Evolutionary conservation across 2,113 vertebrate species (phyloP), one percentile per base, ranked within the genome.

Genomic region (Neodon shergylaensis): DNA sequence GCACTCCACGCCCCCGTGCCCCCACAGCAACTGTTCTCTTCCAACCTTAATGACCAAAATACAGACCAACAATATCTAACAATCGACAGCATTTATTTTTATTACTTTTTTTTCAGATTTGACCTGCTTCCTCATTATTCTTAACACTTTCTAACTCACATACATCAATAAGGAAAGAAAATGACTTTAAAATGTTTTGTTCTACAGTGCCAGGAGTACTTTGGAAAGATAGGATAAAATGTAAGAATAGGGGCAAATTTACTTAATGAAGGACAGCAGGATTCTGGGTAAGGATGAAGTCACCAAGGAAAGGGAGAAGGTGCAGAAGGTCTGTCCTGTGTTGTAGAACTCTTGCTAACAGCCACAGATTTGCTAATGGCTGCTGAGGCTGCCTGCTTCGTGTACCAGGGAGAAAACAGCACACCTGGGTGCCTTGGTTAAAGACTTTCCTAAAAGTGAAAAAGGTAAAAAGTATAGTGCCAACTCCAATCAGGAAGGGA

Each of bases 281-380:
- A 4, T 1, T 1, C 8, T n/a, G 81, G 47, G 49, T 6, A 4
- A 76, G 5, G 17, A 19, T 33, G 68, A 81, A 4, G n/a, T 4
- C 0, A 11, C 2, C 0, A 63, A 17, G n/a, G n/a, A 5, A 1
- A n/a, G 8, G 0, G 10, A 0, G 24, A 3, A 22, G 63, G 21
- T 9, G 14, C 11, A 5, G 14, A 16, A 3, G 7, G 49, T 39
- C 24, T 11, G 39, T 5, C 42, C 13, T 19, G 44, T 0, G 42
- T 5, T n/a, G 54, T n/a, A 36, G 49, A 12, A n/a, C 31, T 39
- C 58, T 31, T 22, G 44, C 44, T 68, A 68, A 70, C 63, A 52
- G 83, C 17, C 61, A 47, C 42, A 66, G 12, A 22, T 21, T 36
- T 21, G 10, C 42, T 49, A 44, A 49, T 26, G n/a, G 39, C 39